Base-by-base conservation (phyloP, 2,888 invertebrate species). In the Plebejus anna region DNA sequence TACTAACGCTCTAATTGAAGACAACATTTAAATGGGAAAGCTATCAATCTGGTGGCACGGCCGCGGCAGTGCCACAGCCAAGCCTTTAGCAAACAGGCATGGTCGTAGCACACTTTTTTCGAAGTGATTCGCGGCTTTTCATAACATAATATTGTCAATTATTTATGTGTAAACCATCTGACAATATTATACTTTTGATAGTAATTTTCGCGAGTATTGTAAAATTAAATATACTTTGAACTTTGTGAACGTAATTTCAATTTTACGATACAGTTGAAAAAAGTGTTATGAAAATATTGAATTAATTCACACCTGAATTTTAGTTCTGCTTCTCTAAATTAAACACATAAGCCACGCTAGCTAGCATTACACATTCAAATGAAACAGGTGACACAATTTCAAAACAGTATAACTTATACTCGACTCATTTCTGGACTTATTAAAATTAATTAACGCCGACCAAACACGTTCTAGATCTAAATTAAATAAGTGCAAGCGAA, bases 391-490 rank as follows among this genome's bases (percentile, higher is more conserved):
- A 66, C 32, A 66, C 66, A 66, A 66, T 66, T 66, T 66, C 66
- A 5, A 11, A 66, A 66, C 66, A 66, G 66, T 66, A 28, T 28
- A 66, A 9, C 28, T 66, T 66, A 66, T 36, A 66, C 32, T 36
- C 32, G 66, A 66, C 66, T 66, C 66, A 16, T 66, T 66, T 36
- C 32, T 66, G 16, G 32, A 66, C 66, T 36, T 42, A 61, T 77
- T 75, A 55, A 76, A 75, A 75, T 22, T 75, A 61, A 28, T 16
- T 47, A 72, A 66, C 32, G 32, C 66, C 32, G 61, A 66, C 61
- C 61, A 28, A 66, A 66, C 66, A 66, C 32, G 32, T 28, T 66
- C 66, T 66, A 36, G 32, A 32, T 66, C 32, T 66, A 66, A 66
- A 66, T 66, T 66, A 36, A 77, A 70, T 22, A n/a, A 32, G 42